Evolutionary conservation across 1,140 invertebrate species (phyloP), one percentile per base, ranked within the genome.

Genomic region (Drosophila bipectinata): DNA sequence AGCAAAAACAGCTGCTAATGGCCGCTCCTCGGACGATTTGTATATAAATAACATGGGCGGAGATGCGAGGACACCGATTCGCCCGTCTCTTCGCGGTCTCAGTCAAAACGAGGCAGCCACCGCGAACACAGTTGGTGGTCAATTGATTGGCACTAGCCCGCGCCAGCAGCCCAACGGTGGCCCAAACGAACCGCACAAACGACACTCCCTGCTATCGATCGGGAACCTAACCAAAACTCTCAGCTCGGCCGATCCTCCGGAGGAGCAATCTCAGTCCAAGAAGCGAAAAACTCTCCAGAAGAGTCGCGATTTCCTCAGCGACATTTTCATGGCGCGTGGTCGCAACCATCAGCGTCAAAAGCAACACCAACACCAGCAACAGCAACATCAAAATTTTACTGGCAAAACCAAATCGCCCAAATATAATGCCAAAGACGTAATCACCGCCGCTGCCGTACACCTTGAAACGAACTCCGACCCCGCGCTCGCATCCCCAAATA

Each of bases 381-480:
- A 67, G 4, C 69, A 55, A 15, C 66, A 53, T 18, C 32, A 37
- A 9, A 45, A 30, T 8, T 6, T n/a, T 37, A 51, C 45, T 52
- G 39, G 64, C 64, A 69, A 72, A 57, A 59, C 32, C 37, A 74
- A 72, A 60, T 66, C 66, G 49, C 64, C 72, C 56, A 68, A 66
- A 71, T 74, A 32, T 67, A 76, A 64, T 64, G 66, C 60, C 55
- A 51, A 51, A 67, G 68, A 87, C 82, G 82, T 87, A 87, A 87
- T 87, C 66, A 74, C 68, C 54, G 37, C 77, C 39, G 54, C 80
- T 48, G 21, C 56, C 48, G 66, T 73, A 89, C 89, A 91, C 90
- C 89, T 91, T 91, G 90, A 91, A 78, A 87, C 77, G 90, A 91
- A 83, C 90, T 83, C 81, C 90, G 90, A 91, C 90, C 90, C 90